Evolutionary conservation across 2,797 vertebrate genomes (phyloP).

Genomic region (Pyrocephalus nanus): DNA sequence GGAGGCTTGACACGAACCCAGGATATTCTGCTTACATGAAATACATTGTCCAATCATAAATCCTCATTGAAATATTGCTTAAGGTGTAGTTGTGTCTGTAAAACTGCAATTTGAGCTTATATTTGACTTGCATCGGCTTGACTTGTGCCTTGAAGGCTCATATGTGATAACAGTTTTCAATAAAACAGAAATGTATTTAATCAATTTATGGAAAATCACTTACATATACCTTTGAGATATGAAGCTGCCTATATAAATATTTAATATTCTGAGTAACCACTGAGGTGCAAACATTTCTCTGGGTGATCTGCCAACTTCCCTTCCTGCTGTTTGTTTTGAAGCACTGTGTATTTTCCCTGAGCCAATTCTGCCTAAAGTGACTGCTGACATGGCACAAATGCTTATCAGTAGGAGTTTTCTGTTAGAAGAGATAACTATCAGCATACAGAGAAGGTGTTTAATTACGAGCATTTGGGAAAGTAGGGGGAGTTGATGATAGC

Average conservation of each 20-base stretch:
- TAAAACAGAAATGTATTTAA: constrained; percentile 1
- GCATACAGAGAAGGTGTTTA: constrained; percentile 33
- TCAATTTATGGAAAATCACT: constrained; percentile 37
- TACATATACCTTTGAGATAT: not conserved
- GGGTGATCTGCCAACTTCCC: constrained; percentile 31
- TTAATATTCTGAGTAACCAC: constrained; percentile 33
- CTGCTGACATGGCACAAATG: constrained; percentile 56
- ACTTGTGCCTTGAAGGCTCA: not conserved
- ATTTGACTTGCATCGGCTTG: not conserved
- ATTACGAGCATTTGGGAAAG: constrained; percentile 46
- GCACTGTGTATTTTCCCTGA: constrained; percentile 8
- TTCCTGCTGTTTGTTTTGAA: constrained; percentile 52
- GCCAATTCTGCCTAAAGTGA: constrained; percentile 52
- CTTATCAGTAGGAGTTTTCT: constrained; percentile 44
- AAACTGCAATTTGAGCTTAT: not conserved
- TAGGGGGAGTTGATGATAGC: constrained; percentile 41
- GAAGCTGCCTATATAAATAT: constrained; percentile 61
- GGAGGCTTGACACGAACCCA: not conserved
- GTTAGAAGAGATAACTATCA: constrained; percentile 39
- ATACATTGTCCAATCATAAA: not conserved
- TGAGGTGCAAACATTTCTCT: constrained; percentile 32
- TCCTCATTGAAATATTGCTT: not conserved
- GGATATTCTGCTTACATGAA: not conserved
- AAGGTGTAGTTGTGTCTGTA: not conserved
- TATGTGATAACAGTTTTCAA: constrained; percentile 3